Percentiles rank a stretch among this genome's conserved stretches.
These are phyloP conservation scores for Abramis brama DNA, from an alignment of 2,113 vertebrate species.

Conservation along the genomic window DNA sequence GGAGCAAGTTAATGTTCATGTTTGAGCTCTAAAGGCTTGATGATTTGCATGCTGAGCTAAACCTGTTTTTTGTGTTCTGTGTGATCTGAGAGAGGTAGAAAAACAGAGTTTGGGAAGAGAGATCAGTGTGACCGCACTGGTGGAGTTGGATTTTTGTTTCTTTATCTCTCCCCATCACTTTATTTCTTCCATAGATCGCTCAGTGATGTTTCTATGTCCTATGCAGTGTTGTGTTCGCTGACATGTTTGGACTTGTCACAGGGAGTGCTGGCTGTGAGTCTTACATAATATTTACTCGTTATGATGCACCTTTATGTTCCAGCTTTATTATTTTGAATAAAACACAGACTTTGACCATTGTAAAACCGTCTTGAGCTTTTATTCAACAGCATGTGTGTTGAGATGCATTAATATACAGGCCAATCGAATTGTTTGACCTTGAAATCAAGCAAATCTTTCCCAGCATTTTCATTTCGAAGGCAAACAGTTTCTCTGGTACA, in stretches of 20 bases:
- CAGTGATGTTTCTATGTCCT: background rate
- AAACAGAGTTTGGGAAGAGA: background rate
- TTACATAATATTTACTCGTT: background rate
- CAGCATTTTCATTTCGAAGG: background rate
- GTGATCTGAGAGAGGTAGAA: background rate
- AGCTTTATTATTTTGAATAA: conserved; percentile 1
- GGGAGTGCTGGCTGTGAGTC: background rate
- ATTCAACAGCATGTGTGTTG: background rate
- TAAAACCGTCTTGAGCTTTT: background rate
- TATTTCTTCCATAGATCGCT: background rate
- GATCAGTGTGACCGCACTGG: background rate
- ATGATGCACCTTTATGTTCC: conserved; percentile 9
- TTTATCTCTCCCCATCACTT: background rate
- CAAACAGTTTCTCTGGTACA: background rate
- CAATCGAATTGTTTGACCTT: background rate
- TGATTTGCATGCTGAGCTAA: background rate
- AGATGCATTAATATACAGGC: background rate
- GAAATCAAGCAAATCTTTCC: background rate
- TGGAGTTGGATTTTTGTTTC: background rate
- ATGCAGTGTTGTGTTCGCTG: background rate
- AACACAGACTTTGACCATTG: conserved; percentile 10
- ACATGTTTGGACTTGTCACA: background rate
- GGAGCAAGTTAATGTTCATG: background rate
- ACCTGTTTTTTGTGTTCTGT: background rate
- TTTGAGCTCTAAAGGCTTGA: background rate